Evolutionary conservation across 2,888 invertebrate genomes (phyloP), one percentile per base, ranked within the genome.

Genomic region (Gnatocerus cornutus): DNA sequence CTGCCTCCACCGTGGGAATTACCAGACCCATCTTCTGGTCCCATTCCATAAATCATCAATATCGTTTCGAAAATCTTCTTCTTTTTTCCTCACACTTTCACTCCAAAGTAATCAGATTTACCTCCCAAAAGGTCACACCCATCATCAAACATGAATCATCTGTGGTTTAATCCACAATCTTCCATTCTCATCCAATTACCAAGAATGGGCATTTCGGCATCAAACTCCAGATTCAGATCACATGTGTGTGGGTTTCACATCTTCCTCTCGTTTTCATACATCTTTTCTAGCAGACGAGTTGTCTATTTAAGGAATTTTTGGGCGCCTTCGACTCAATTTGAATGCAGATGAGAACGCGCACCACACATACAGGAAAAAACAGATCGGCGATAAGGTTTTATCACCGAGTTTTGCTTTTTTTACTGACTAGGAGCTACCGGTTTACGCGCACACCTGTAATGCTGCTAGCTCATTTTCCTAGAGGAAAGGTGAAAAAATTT

Each of bases 291-390:
- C 48, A 30, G 33, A 33, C 61, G 14, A 48, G 30, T 45, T 30
- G 46, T 64, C 64, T 55, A 16, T 64, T 64, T 64, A 64, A 64
- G 64, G 64, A 64, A 64, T 64, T 64, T 64, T 64, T 33, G 64
- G 64, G 64, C 64, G 64, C 64, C 64, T 64, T 43, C 41, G 46
- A 13, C 45, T 64, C 41, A 55, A 64, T 64, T 64, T 55, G 53
- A 53, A 64, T 64, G 64, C 52, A 53, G 45, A 53, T 45, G 53
- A 64, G 21, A 21, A 43, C 45, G 6, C 9, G 33, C 56, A 33
- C 37, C 46, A 62, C 27, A 41, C 16, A 55, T 37, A 55, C 39
- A 52, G 27, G 16, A 63, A 53, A 63, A 43, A 63, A 29, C 16
- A 41, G 64, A 64, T 64, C 37, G 43, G 5, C 14, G 64, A 64